Evolutionary conservation across 2,888 invertebrate genomes (phyloP).

Genomic region (Gibbula magus): DNA sequence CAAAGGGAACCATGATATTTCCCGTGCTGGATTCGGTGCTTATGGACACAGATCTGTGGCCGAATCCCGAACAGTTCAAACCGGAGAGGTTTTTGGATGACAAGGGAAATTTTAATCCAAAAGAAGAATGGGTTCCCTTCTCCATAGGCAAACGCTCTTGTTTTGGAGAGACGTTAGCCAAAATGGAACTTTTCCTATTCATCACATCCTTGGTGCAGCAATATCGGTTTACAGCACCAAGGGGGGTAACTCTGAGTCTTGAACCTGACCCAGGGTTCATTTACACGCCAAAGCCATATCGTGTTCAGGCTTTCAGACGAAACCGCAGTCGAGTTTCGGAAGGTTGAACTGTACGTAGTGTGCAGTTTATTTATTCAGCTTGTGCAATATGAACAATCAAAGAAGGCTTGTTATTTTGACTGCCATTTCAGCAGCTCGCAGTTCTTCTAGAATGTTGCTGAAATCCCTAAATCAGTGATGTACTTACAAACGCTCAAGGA

Average conservation of each 20-base stretch:
- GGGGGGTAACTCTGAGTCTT: not conserved
- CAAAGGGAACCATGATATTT: not conserved
- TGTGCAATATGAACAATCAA: no score
- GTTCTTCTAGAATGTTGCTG: no score
- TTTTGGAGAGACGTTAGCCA: not conserved
- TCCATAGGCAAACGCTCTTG: not conserved
- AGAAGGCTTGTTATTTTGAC: no score
- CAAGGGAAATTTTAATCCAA: not conserved
- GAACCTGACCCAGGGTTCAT: not conserved
- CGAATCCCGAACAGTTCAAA: not conserved
- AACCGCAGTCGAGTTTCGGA: no score
- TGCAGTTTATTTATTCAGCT: no score
- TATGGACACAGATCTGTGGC: not conserved
- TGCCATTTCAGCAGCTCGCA: no score
- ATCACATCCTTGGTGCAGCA: not conserved
- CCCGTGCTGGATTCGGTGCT: not conserved
- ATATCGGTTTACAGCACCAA: not conserved
- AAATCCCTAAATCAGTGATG: no score
- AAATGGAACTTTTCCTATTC: not conserved
- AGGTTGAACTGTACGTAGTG: no score
- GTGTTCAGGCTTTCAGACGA: not conserved
- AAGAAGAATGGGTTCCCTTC: not conserved
- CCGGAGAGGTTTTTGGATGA: not conserved
- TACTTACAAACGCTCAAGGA: no score
- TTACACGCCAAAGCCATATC: not conserved